Evolutionary conservation across 2,113 vertebrate species (phyloP), one percentile per base, ranked within the genome.

Genomic region (Grammomys dolichurus): DNA sequence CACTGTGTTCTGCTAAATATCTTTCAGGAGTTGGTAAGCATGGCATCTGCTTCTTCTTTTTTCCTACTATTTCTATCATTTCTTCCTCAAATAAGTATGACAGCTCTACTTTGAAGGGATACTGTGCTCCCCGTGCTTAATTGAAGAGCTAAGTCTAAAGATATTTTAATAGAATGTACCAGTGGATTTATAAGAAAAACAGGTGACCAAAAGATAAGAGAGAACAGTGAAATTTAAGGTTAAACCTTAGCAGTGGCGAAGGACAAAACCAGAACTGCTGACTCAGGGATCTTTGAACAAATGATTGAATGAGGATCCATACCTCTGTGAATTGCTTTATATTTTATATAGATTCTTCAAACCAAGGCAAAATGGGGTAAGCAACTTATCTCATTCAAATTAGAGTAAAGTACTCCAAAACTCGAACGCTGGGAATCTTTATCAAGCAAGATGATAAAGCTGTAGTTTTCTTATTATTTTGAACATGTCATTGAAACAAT

Each of bases 371-470:
- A 24, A n/a, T 24, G 10, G 14, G 16, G 1, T 48, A 28, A 70
- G 11, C 28, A 19, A 22, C 28, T 43, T 73, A 80, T 65, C 36
- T 69, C 56, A 75, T 86, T 33, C 40, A 90, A 73, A 78, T 65
- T 73, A 94, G 78, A 40, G 48, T 86, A 95, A 78, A 63, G 14
- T 75, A 63, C 89, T 94, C 48, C 77, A 73, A 94, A 88, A 51
- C 26, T 90, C 0, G 40, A 40, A 40, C 58, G 5, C 1, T 65
- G 17, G 33, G 28, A 5, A 90, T n/a, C 33, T 80, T 92, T 51
- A 26, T 73, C 4, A 60, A 24, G 58, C 36, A 65, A 33, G 89
- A 69, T 43, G 20, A 69, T 56, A 36, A 4, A 24, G 13, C 63
- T 51, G 17, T 12, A 40, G 36, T 60, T 51, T 33, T 70, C 56